Evolutionary conservation across 2,888 invertebrate species (phyloP), one percentile per base, ranked within the genome.

Genomic region (Plebejus argus): DNA sequence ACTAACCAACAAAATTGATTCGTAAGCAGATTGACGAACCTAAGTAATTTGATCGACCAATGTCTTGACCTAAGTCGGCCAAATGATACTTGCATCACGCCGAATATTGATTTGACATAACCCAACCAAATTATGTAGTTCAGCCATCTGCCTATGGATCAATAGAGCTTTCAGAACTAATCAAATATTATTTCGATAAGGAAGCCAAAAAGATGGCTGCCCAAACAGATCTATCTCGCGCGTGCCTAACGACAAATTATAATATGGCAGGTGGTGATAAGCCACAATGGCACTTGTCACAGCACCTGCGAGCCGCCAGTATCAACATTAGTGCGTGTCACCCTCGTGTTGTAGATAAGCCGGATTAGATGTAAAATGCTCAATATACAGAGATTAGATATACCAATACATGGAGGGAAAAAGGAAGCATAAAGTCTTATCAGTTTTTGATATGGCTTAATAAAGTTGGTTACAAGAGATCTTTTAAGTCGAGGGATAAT

Each of bases 371-470:
- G 18, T 58, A 20, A 58, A 58, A 61, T 23, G 23, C 23, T 61
- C 61, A 61, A 61, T 61, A 61, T 61, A 61, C 61, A 23, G 10
- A 61, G 23, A 61, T 61, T 61, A 23, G 61, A 61, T 61, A 61
- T 23, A 23, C 10, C 12, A 23, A 61, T 61, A 58, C 58, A 58
- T 10, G 23, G 2, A 10, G 12, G 23, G 10, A 23, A 61, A 61
- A 23, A 23, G 61, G 61, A 61, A 61, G 61, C 23, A 20, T 10
- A 20, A 53, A 53, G 18, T 53, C 53, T 53, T 53, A 53, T 53
- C 53, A 53, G 18, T 53, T 53, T 53, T 18, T 53, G 53, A 53
- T 53, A 53, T 5, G 53, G 53, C 18, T 53, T 5, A 18, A 4
- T 53, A 53, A 53, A 5, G 4, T 45, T 45, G 8, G 45, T 53